Base-by-base conservation (phyloP, 1,140 invertebrate species). In the Marisa cornuarietis region DNA sequence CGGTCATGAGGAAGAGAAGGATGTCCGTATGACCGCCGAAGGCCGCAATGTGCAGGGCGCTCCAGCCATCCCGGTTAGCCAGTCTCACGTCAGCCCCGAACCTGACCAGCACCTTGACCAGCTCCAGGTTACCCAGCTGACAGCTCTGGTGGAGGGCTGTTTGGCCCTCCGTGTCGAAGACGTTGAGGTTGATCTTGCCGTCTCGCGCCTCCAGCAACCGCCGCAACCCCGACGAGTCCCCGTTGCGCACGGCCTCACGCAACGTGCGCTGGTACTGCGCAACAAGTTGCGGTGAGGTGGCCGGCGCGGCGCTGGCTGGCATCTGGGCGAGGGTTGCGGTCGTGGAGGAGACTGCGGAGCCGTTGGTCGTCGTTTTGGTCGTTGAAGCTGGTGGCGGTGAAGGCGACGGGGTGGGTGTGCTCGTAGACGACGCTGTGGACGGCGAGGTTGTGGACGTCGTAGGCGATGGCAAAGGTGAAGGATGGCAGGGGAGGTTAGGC, bases 51-150 rank as follows among this genome's bases (percentile, higher is more conserved):
- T 93, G 92, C 18, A 93, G 80, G 11, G 92, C 91, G 80, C 89
- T 92, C 92, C 92, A 93, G 10, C 92, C 91, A 82, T 93, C 92
- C 16, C 90, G 84, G 83, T 92, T 92, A 22, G 91, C 90, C 69
- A 92, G 85, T 76, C 89, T 88, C 3, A 92, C 89, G 83, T 93
- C 91, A 7, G 92, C 92, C 51, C 92, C 92, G 76, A 91, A 91
- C 83, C 91, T 88, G 31, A 93, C 88, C 71, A 93, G 86, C 14
- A 92, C 82, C 87, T 92, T 91, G 42, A 93, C 92, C 71, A 92
- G 88, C 83, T 93, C 92, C 76, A 92, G 83, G 81, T 93, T 92
- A 4, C 92, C 92, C 77, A 90, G 89, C 78, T 92, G 87, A 78
- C 91, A 92, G 78, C 91, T 88, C 78, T 92, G 90, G 84, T 93